Conservation (phyloP, 2,113 vertebrate species). For the Indicator maculatus region DNA sequence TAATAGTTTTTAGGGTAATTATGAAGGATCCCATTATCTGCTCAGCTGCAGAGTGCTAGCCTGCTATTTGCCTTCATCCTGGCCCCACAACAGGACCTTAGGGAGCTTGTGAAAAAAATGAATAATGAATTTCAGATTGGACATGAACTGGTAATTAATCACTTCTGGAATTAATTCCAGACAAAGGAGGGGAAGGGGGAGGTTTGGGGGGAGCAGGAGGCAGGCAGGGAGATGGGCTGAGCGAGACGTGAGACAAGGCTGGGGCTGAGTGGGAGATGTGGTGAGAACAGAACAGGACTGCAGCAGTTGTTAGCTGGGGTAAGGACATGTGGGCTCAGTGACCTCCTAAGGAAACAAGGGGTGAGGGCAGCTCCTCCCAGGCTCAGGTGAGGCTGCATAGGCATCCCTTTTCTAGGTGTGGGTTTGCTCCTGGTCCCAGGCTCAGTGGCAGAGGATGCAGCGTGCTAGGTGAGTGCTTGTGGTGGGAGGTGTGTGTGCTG, state of each 20-base stretch:
- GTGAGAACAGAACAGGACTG: not conserved
- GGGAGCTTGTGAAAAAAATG: conserved; percentile 68
- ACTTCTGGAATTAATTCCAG: conserved; percentile 71
- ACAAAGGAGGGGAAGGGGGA: conserved; percentile 38
- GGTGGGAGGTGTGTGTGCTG: not conserved
- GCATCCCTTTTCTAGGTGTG: not conserved
- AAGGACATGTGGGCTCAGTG: not conserved
- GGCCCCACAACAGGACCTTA: conserved; percentile 28
- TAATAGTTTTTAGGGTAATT: conserved; percentile 73
- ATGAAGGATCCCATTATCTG: conserved; percentile 71
- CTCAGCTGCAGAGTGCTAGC: not conserved
- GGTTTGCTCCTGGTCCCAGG: not conserved
- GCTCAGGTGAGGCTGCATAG: rapidly evolving
- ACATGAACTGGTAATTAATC: conserved; percentile 75
- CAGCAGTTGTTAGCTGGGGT: not conserved
- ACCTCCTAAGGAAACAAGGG: not conserved
- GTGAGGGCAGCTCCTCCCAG: not conserved
- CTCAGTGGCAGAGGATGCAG: not conserved
- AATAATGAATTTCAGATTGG: conserved; percentile 75
- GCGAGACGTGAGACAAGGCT: not conserved
- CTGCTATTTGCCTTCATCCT: conserved; percentile 40
- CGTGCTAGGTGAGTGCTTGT: rapidly evolving
- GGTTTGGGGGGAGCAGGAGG: not conserved
- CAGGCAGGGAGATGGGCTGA: not conserved
- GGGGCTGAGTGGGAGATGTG: not conserved